phyloP scores from a whole-genome alignment of 2,888 invertebrate species.

The Andricus quercusramuli region DNA sequence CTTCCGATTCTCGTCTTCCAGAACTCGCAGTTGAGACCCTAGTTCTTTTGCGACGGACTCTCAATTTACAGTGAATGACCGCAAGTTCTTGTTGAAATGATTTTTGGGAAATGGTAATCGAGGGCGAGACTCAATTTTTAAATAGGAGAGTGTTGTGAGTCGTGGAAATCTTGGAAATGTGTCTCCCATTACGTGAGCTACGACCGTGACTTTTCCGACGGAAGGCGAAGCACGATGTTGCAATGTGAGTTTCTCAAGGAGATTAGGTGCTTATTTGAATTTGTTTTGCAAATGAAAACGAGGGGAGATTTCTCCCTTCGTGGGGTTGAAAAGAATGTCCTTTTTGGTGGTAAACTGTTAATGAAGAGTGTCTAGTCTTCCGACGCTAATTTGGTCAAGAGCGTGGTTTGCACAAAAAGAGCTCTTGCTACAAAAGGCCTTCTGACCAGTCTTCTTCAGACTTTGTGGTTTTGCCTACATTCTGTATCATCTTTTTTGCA shows the following conservation, averaged over 20 bases:
- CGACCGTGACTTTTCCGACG: constrained; percentile 4
- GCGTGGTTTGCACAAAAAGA: background rate
- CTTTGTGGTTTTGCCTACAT: background rate
- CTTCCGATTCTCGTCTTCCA: background rate
- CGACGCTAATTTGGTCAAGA: background rate
- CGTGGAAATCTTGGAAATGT: background rate
- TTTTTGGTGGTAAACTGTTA: background rate
- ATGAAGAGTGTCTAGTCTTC: background rate
- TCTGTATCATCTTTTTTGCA: background rate
- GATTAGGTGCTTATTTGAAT: background rate
- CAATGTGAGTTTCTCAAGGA: background rate
- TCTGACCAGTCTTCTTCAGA: background rate
- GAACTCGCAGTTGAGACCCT: background rate
- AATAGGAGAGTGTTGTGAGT: background rate
- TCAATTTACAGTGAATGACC: background rate
- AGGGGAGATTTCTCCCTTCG: background rate
- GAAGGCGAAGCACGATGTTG: background rate
- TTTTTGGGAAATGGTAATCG: background rate
- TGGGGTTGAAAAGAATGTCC: background rate
- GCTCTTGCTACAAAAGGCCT: background rate
- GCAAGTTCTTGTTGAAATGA: background rate
- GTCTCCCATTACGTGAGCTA: background rate
- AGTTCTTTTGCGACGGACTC: background rate
- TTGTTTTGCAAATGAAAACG: background rate
- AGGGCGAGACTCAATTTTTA: background rate